Evolutionary conservation across 2,888 invertebrate species (phyloP).

Genomic region (Therioaphis trifolii): DNA sequence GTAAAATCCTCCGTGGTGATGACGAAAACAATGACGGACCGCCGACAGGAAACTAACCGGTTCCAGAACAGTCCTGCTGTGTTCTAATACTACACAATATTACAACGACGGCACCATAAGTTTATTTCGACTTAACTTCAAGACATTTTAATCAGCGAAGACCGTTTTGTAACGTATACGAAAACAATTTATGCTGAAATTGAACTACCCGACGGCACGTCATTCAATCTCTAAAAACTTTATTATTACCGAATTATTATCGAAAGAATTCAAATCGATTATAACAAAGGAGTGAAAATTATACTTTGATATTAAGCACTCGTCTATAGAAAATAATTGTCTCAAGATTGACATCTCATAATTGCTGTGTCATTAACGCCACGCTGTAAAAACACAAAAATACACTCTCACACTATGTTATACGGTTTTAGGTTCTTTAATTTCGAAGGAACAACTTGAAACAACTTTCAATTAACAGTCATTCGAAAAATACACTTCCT

Average conservation of each 20-base stretch:
- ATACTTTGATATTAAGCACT: background rate
- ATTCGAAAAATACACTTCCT: constrained; percentile 1
- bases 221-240: no score
- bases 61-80: constrained; percentile 28
- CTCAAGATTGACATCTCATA: background rate
- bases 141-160: background rate
- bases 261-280: no score
- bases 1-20: constrained; percentile 8
- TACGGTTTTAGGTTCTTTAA: background rate
- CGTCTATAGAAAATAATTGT: background rate
- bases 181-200: no score
- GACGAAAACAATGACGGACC: constrained; percentile 34
- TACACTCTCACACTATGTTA: background rate
- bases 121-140: background rate
- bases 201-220: no score
- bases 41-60: constrained; percentile 16
- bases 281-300: background rate
- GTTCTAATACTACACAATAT: constrained; percentile 6
- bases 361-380: constrained; percentile 25
- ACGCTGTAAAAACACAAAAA: background rate
- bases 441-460: background rate
- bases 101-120: background rate
- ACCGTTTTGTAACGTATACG: background rate
- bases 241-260: no score
- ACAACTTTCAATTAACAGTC: background rate